Percentiles rank a stretch among this genome's conserved stretches.
These are phyloP conservation scores for Plumapathes pennacea DNA, from an alignment of 92 coral and sea anemone genomes.

Conservation along the genomic window DNA sequence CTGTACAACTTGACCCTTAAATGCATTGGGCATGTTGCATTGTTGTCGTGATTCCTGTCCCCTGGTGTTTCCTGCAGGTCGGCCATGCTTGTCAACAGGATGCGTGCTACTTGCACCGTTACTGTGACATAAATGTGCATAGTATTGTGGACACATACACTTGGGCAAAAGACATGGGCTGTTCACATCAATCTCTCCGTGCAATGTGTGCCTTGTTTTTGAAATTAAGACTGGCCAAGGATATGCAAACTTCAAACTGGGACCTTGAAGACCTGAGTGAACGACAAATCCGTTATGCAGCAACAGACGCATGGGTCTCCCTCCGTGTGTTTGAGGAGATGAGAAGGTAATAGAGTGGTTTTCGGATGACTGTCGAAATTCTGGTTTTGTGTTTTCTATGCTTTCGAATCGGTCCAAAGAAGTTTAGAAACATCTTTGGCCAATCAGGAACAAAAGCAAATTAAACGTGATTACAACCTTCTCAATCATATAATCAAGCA, in stretches of 20 bases:
- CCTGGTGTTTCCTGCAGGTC: too few species aligned
- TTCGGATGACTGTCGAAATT: too few species aligned
- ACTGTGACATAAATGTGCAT: constrained; percentile 9
- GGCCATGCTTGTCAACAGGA: neutral
- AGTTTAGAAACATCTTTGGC: too few species aligned
- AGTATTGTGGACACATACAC: constrained; percentile 69
- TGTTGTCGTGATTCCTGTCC: too few species aligned
- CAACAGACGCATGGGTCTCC: constrained; percentile 92
- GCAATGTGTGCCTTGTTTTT: constrained; percentile 84
- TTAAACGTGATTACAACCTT: too few species aligned
- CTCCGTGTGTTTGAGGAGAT: constrained; percentile 76
- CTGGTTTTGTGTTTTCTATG: too few species aligned
- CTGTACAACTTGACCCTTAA: too few species aligned
- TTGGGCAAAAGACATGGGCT: constrained; percentile 76
- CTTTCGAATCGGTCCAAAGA: too few species aligned
- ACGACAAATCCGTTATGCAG: constrained; percentile 76
- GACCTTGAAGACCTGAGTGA: constrained; percentile 53
- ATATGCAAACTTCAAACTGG: constrained; percentile 77
- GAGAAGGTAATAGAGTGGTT: too few species aligned
- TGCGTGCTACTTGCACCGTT: neutral
- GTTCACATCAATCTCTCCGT: constrained; percentile 66
- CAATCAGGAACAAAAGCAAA: too few species aligned
- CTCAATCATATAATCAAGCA: too few species aligned
- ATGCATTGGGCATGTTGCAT: too few species aligned
- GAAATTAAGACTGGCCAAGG: constrained; percentile 60